Evolutionary conservation across 2,113 vertebrate species (phyloP).

Genomic region (Toxotes chatareus): DNA sequence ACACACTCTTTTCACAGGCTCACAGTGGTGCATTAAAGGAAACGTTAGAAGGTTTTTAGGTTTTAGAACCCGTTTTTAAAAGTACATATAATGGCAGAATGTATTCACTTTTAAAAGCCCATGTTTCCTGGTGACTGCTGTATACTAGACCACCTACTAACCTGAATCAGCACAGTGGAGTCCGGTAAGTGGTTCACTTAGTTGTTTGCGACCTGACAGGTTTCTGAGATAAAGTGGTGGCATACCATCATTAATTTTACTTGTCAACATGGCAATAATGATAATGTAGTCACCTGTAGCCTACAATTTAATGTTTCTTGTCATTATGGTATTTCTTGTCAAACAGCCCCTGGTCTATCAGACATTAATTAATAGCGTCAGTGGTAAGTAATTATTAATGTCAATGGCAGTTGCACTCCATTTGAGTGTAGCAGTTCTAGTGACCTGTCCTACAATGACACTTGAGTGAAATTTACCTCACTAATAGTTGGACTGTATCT

Average conservation of each 20-base stretch:
- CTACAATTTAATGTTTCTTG: neutral
- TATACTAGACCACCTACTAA: neutral
- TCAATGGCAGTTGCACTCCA: neutral
- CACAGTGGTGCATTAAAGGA: neutral
- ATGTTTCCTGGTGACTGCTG: neutral
- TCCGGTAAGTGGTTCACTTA: neutral
- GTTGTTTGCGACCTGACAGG: neutral
- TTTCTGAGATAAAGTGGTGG: neutral
- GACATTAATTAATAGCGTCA: slow-evolving; percentile 6
- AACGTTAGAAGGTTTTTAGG: neutral
- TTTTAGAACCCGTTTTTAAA: neutral
- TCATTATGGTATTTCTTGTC: too few species aligned
- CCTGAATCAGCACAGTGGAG: neutral
- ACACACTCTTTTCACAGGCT: slow-evolving; percentile 7
- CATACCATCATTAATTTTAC: neutral
- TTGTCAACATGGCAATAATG: neutral
- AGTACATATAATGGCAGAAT: neutral
- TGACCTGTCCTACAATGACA: slow-evolving; percentile 13
- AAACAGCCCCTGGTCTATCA: too few species aligned
- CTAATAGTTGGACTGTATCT: slow-evolving; percentile 4
- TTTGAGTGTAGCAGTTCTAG: neutral
- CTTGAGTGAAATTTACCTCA: slow-evolving; percentile 14
- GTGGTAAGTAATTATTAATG: slow-evolving; percentile 12
- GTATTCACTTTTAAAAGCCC: neutral
- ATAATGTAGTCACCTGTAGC: neutral